These are phyloP conservation scores for Bombus turneri DNA, from an alignment of 1,140 invertebrate genomes.

Conservation along the genomic window DNA sequence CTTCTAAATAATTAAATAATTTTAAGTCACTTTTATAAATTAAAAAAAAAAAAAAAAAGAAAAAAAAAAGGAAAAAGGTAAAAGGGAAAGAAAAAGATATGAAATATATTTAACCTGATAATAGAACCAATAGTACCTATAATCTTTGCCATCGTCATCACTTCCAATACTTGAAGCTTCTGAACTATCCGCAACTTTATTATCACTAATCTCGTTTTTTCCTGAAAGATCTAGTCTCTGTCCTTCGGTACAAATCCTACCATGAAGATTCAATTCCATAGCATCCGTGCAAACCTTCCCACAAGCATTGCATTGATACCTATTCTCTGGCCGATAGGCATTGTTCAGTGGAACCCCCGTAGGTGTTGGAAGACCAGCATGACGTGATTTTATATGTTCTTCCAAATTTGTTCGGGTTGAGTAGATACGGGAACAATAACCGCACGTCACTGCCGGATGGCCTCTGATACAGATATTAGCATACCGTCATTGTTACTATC, in stretches of 20 bases:
- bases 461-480: conserved; percentile 71
- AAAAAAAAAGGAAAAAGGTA: background rate
- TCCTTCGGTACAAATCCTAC: conserved; percentile 72
- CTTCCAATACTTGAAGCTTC: conserved; percentile 76
- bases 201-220: conserved; percentile 60
- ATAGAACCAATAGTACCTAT: conserved; percentile 31
- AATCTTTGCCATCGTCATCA: conserved; percentile 77
- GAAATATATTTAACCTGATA: background rate
- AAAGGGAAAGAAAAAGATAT: too few species aligned
- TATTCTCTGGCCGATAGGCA: conserved; percentile 73
- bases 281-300: conserved; percentile 77
- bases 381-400: conserved; percentile 82
- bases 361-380: conserved; percentile 75
- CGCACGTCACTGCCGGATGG: conserved; percentile 82
- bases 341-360: conserved; percentile 63
- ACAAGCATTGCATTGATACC: conserved; percentile 78
- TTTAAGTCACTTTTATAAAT: background rate
- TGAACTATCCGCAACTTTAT: conserved; percentile 71
- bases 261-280: conserved; percentile 78
- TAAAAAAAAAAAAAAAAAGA: background rate
- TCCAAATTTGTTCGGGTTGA: conserved; percentile 81
- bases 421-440: conserved; percentile 81
- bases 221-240: conserved; percentile 51
- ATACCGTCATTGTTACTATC: conserved; percentile 12
- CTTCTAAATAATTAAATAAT: conserved; percentile 47